Evolutionary conservation across 2,797 vertebrate species (phyloP), one percentile per base, ranked within the genome.

Genomic region (Ptychadena robeensis): DNA sequence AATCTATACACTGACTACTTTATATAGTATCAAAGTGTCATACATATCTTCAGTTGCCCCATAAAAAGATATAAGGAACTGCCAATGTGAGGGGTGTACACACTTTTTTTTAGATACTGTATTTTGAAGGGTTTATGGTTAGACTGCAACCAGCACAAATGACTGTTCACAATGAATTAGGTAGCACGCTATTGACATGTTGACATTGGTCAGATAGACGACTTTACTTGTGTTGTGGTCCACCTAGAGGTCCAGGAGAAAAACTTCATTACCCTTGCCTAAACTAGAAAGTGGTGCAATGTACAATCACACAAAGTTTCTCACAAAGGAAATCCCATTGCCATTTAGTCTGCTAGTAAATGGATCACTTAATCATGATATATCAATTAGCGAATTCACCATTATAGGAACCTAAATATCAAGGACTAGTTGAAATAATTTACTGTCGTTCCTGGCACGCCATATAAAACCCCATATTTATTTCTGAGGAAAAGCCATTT

Each of bases 401-500:
- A 40, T 65, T 65, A 40, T 38, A 28, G 34, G 32, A 75, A 65
- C 28, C 72, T 74, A 11, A 34, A 37, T 38, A 78, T 67, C 63
- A 57, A 44, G 31, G 30, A 78, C 31, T 27, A 44, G 76, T 59
- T 25, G 30, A 27, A 59, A 35, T 27, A 22, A n/a, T 10, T 27
- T 34, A 28, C 40, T 22, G 44, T 67, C 44, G 18, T 68, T 48
- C 44, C 40, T 28, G 22, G 10, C 44, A 11, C 27, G 25, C 31
- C 32, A 34, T 79, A 68, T 57, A 57, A 68, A 79, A 68, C n/a
- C 34, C 76, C 44, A 44, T 68, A 79, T 79, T 79, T 79, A 79
- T 79, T 68, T 69, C 76, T 12, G 18, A 69, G 76, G 64, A 31
- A 53, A 74, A 67, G 31, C 28, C 31, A 67, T 73, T 68, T 44